A percentile compares a stretch with the other conserved stretches of the same genome.
These are phyloP conservation scores for pig (Sus scrofa) DNA, from an alignment of 2,113 vertebrate genomes.

Conservation along the genomic window DNA sequence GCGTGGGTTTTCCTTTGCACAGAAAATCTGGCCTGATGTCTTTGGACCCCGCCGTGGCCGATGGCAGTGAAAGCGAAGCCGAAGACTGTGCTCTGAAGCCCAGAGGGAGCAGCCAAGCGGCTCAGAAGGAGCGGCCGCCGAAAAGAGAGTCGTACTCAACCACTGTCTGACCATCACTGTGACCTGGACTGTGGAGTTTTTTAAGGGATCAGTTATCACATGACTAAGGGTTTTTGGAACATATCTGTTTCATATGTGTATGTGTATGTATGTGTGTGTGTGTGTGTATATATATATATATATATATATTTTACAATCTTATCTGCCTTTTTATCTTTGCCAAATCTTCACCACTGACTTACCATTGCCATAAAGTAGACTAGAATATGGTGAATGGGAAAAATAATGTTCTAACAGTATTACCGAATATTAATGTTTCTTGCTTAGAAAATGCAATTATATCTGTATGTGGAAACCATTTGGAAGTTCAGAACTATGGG, in stretches of 20 bases:
- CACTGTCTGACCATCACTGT: conserved; percentile 92
- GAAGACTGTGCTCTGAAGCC: conserved; percentile 88
- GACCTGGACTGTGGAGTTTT: conserved; percentile 77
- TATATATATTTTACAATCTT: conserved; percentile 78
- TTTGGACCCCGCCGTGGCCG: conserved; percentile 89
- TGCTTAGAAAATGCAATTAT: conserved; percentile 84
- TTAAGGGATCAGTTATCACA: conserved; percentile 75
- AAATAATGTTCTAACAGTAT: conserved; percentile 89
- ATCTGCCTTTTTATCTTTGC: conserved; percentile 89
- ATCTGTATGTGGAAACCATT: conserved; percentile 77
- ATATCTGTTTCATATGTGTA: conserved; percentile 73
- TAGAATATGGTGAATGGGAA: conserved; percentile 81
- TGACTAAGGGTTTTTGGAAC: conserved; percentile 71
- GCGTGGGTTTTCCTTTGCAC: conserved; percentile 84
- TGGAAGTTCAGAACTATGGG: conserved; percentile 82
- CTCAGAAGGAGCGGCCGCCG: conserved; percentile 84
- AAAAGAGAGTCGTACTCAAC: conserved; percentile 92
- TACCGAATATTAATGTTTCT: conserved; percentile 86
- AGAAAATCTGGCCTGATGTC: conserved; percentile 86
- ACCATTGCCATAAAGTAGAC: conserved; percentile 85
- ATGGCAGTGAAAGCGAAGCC: conserved; percentile 94
- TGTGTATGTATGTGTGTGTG: conserved; percentile 29
- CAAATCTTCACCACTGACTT: conserved; percentile 89
- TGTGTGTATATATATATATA: conserved; percentile 68
- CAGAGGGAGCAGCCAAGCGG: conserved; percentile 76